phyloP scores from a whole-genome alignment of 2,113 vertebrate species.

The Urocynchramus pylzowi region DNA sequence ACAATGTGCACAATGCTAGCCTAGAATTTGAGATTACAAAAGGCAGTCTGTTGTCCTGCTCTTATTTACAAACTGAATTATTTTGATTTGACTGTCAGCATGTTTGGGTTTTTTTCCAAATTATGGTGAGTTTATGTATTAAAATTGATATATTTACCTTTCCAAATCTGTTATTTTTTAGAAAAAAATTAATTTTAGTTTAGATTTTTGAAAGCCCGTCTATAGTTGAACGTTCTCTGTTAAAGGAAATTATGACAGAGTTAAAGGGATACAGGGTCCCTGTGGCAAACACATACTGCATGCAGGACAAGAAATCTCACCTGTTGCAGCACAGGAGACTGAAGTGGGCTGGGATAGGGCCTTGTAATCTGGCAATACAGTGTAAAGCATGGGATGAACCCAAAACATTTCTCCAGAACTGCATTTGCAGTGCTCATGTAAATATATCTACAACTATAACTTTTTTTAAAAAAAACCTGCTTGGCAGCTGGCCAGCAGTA shows the following conservation, averaged over 20 bases:
- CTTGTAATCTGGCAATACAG: background rate
- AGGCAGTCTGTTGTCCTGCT: background rate
- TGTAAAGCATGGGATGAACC: background rate
- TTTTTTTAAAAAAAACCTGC: background rate
- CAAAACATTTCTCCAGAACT: background rate
- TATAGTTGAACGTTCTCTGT: background rate
- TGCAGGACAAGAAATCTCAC: background rate
- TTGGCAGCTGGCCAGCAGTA: background rate
- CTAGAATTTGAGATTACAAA: background rate
- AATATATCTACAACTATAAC: background rate
- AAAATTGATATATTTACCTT: background rate
- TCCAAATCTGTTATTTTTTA: background rate
- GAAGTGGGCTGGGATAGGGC: background rate
- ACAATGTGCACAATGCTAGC: background rate
- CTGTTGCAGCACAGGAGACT: background rate
- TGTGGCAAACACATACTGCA: fast-evolving
- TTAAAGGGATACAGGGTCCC: background rate
- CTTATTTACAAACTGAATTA: background rate
- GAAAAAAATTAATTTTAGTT: background rate
- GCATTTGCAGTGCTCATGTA: background rate
- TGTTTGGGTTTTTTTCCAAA: background rate
- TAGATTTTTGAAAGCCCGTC: background rate
- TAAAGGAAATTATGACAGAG: background rate
- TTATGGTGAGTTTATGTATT: background rate
- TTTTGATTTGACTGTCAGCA: background rate